Evolutionary conservation across 2,797 vertebrate genomes (phyloP).

Genomic region (Halcyon chelicuti): DNA sequence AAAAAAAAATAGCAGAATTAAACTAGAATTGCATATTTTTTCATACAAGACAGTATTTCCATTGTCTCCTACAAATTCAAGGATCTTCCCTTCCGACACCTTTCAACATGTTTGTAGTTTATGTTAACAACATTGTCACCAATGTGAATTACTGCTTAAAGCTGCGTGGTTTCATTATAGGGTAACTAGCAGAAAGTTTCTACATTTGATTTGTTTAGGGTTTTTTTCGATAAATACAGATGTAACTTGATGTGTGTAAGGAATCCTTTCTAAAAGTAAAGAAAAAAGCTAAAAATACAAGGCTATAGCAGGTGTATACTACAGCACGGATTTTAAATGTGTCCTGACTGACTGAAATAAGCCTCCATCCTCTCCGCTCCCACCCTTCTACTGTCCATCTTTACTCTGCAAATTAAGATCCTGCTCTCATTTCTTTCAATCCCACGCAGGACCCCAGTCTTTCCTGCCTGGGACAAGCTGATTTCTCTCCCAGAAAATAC

Average conservation of each 20-base stretch:
- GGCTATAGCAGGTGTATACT: neutral
- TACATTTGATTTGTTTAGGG: neutral
- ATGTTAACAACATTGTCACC: neutral
- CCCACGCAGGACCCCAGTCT: neutral
- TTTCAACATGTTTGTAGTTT: neutral
- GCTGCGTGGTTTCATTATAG: neutral
- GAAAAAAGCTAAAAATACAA: neutral
- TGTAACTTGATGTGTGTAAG: neutral
- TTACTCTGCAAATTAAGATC: neutral
- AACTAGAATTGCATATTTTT: neutral
- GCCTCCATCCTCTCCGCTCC: neutral
- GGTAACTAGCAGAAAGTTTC: neutral
- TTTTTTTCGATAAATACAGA: neutral
- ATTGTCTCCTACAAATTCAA: neutral
- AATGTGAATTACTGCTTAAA: accelerated
- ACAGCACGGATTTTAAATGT: neutral
- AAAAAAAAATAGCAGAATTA: neutral
- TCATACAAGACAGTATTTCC: neutral
- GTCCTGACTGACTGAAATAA: neutral
- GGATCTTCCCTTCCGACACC: neutral
- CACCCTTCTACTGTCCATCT: neutral
- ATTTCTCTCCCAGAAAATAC: neutral
- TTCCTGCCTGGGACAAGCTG: neutral
- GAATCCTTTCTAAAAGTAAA: neutral
- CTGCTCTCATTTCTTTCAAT: neutral